Evolutionary conservation across 2,888 invertebrate genomes (phyloP).

Genomic region (Drosophila limbata): DNA sequence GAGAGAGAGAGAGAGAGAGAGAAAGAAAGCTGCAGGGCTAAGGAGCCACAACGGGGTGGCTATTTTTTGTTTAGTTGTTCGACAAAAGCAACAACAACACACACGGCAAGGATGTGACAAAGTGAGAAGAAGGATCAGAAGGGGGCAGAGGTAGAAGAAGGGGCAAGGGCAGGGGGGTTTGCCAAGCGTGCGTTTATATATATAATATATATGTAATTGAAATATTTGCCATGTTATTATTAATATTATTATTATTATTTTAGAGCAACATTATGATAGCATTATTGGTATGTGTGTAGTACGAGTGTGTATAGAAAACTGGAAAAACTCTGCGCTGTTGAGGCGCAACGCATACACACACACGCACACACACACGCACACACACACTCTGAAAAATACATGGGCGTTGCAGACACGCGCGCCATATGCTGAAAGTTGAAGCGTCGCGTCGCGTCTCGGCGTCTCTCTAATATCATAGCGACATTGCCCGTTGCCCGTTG

Average conservation of each 20-base stretch:
- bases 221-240: slow-evolving; percentile 68
- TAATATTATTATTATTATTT: slow-evolving; percentile 67
- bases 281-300: neutral
- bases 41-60: neutral
- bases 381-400: slow-evolving; percentile 3
- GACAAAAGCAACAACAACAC: slow-evolving; percentile 22
- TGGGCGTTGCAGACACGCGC: slow-evolving; percentile 56
- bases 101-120: neutral
- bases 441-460: slow-evolving; percentile 37
- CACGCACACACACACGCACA: slow-evolving; percentile 7
- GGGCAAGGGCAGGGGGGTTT: neutral
- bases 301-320: slow-evolving; percentile 18
- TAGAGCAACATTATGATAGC: slow-evolving; percentile 60
- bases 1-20: neutral
- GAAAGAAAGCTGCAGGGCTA: slow-evolving; percentile 17
- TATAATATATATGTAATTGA: slow-evolving; percentile 32
- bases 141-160: neutral
- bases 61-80: slow-evolving; percentile 49
- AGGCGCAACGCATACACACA: slow-evolving; percentile 5
- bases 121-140: neutral
- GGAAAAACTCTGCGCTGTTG: slow-evolving; percentile 5
- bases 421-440: slow-evolving; percentile 70
- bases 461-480: slow-evolving; percentile 39
- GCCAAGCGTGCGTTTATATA: slow-evolving; percentile 21
- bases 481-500: slow-evolving; percentile 44